phyloP scores from a whole-genome alignment of 2,797 vertebrate genomes.

The Phataginus tetradactyla region DNA sequence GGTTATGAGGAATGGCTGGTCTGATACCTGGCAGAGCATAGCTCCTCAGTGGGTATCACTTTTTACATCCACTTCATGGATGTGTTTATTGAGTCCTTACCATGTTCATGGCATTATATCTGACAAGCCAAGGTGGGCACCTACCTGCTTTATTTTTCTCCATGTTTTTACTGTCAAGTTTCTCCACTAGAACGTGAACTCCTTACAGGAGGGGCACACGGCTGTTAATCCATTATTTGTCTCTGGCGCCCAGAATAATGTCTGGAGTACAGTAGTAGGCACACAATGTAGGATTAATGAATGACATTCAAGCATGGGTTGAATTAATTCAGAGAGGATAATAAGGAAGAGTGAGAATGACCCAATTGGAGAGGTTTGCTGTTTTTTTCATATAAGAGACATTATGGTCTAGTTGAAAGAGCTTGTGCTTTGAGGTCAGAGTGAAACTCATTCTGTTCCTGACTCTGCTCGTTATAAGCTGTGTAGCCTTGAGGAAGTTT shows the following conservation, averaged over 20 bases:
- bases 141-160: not conserved
- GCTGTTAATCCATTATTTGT: not conserved
- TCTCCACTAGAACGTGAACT: not conserved
- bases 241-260: not conserved
- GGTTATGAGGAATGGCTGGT: not conserved
- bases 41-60: not conserved
- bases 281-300: not conserved
- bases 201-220: not conserved
- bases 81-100: not conserved
- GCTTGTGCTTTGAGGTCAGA: not conserved
- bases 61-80: not conserved
- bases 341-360: not conserved
- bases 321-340: not conserved
- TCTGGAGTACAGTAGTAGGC: not conserved
- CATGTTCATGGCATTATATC: not conserved
- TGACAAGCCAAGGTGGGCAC: not conserved
- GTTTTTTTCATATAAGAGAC: not conserved
- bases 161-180: not conserved
- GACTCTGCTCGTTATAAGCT: not conserved
- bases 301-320: not conserved
- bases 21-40: not conserved
- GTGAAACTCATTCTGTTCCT: not conserved
- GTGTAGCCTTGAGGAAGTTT: not conserved
- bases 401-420: not conserved
- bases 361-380: not conserved